Evolutionary conservation across 2,888 invertebrate genomes (phyloP).

Genomic region (Xylophagus ater): DNA sequence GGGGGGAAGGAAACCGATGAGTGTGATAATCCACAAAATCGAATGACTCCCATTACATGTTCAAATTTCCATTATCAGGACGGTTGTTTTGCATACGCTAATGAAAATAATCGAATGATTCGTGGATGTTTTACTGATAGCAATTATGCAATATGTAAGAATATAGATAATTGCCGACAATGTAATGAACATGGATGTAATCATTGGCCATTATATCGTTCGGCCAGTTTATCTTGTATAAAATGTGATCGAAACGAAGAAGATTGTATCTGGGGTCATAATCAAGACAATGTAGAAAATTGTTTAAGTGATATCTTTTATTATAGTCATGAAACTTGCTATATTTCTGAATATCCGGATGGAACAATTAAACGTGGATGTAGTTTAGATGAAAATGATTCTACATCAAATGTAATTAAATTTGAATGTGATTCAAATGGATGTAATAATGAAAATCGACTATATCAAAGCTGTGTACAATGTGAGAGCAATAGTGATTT

Average conservation of each 20-base stretch:
- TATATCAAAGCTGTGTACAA: slow-evolving; percentile 7
- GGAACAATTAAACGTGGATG: slow-evolving; percentile 5
- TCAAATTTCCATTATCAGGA: slow-evolving; percentile 9
- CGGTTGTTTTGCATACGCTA: slow-evolving; percentile 26
- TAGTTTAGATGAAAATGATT: slow-evolving; percentile 1
- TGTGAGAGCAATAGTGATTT: slow-evolving; percentile 4
- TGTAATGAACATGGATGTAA: slow-evolving; percentile 18
- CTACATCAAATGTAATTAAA: neutral
- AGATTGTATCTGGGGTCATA: slow-evolving; percentile 5
- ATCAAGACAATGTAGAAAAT: neutral
- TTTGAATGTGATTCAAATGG: slow-evolving; percentile 2
- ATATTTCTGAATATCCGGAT: neutral
- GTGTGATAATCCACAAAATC: too few species aligned
- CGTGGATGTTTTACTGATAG: slow-evolving; percentile 21
- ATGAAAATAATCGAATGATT: slow-evolving; percentile 15
- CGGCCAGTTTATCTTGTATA: slow-evolving; percentile 18
- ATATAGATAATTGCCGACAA: neutral
- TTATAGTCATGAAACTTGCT: slow-evolving; percentile 5
- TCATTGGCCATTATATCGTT: slow-evolving; percentile 11
- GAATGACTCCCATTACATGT: slow-evolving; percentile 20
- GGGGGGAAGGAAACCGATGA: slow-evolving; percentile 13
- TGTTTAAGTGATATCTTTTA: slow-evolving; percentile 4
- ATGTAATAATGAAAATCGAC: slow-evolving; percentile 5
- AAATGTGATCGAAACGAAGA: slow-evolving; percentile 17
- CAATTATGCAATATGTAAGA: neutral